These are phyloP conservation scores for Punctoribates punctum DNA, from an alignment of 2,888 invertebrate species.

Conservation along the genomic window DNA sequence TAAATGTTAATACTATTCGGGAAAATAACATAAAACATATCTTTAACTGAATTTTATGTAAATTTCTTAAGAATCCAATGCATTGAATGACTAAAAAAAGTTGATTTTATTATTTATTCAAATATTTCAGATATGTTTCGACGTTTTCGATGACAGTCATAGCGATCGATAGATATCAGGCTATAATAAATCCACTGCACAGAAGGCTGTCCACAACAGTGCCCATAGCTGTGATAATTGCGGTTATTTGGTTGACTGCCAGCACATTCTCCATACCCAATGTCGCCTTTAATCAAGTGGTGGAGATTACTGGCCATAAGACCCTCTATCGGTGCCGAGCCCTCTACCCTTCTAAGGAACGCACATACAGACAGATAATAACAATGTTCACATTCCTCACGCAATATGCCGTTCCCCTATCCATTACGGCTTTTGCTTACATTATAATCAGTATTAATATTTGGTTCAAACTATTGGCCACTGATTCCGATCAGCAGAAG, in stretches of 20 bases:
- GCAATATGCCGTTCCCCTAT: conserved; percentile 56
- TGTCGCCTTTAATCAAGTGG: conserved; percentile 42
- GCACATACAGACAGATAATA: conserved; percentile 36
- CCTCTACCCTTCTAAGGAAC: conserved; percentile 42
- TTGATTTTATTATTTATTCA: background rate
- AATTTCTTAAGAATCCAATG: background rate
- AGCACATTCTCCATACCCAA: conserved; percentile 43
- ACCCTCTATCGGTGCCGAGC: conserved; percentile 40
- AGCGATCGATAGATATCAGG: conserved; percentile 41
- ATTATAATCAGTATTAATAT: conserved; percentile 51
- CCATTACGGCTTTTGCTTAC: conserved; percentile 54
- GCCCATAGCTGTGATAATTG: conserved; percentile 28
- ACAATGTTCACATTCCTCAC: conserved; percentile 52
- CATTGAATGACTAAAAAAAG: background rate
- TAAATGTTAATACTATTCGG: too few species aligned
- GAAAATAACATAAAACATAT: too few species aligned
- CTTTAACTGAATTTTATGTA: too few species aligned
- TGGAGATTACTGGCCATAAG: conserved; percentile 16
- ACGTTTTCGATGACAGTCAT: conserved; percentile 42
- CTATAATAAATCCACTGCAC: conserved; percentile 38
- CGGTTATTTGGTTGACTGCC: conserved; percentile 44
- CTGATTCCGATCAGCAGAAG: conserved; percentile 53
- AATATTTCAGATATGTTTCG: conserved; percentile 38
- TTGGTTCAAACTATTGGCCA: conserved; percentile 53
- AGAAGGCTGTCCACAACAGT: conserved; percentile 35